phyloP scores from a whole-genome alignment of 1,140 invertebrate genomes.

The Laodelphax striatellus region DNA sequence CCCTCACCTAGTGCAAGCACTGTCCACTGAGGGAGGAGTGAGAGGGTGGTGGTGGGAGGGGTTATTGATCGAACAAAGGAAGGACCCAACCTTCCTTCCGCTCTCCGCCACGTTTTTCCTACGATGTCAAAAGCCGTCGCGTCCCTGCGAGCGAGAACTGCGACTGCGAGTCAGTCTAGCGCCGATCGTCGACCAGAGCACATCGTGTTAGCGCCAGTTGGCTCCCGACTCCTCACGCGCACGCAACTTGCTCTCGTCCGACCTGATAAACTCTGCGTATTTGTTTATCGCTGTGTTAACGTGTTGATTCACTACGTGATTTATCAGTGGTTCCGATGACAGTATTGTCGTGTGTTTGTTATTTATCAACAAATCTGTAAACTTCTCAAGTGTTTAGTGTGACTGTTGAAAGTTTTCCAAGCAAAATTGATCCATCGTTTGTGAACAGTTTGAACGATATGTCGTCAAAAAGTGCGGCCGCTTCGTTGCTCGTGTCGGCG shows the following conservation, averaged over 20 bases:
- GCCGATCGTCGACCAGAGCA: constrained; percentile 11
- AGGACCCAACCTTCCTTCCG: constrained; percentile 15
- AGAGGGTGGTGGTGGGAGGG: constrained; percentile 9
- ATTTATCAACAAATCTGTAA: too few relatives aligned
- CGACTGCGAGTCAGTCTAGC: not conserved
- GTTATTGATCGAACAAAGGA: constrained; percentile 17
- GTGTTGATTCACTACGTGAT: too few relatives aligned
- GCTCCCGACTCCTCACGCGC: not conserved
- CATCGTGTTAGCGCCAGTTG: constrained; percentile 11
- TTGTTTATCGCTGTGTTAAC: too few relatives aligned
- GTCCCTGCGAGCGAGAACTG: not conserved
- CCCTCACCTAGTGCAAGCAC: constrained; percentile 9
- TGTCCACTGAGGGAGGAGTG: constrained; percentile 18
- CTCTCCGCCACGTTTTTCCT: constrained; percentile 8
- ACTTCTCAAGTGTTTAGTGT: too few relatives aligned
- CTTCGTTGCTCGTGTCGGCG: constrained; percentile 1
- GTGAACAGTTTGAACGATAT: not conserved
- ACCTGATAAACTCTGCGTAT: too few relatives aligned
- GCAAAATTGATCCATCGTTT: too few relatives aligned
- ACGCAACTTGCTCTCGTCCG: too few relatives aligned
- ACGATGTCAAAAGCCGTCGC: constrained; percentile 10
- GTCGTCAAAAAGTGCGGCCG: not conserved
- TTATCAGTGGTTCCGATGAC: too few relatives aligned
- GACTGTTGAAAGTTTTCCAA: too few relatives aligned
- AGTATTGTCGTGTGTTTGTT: too few relatives aligned